Percentiles rank a stretch among this genome's conserved stretches.
These are phyloP conservation scores for Ophiodon elongatus DNA, from an alignment of 2,113 vertebrate species.

Conservation along the genomic window DNA sequence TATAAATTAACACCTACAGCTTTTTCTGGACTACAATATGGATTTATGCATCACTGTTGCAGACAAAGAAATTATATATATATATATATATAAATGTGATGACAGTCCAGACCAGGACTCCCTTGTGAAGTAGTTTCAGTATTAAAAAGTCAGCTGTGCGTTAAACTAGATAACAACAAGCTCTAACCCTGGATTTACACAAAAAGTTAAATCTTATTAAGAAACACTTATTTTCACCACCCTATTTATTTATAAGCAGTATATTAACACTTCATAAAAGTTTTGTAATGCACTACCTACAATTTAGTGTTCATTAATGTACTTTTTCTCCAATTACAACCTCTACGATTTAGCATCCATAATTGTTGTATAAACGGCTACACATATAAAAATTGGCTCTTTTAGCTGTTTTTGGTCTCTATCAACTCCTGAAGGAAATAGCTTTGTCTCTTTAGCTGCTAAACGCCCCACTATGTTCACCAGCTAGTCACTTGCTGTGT, in stretches of 20 bases:
- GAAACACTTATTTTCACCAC: not conserved
- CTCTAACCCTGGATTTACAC: not conserved
- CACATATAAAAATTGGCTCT: no score
- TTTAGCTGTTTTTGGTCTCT: not conserved
- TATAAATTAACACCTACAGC: not conserved
- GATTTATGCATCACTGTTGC: not conserved
- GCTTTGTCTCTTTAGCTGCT: not conserved
- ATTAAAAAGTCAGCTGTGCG: not conserved
- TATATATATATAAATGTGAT: not conserved
- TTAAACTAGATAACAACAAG: not conserved
- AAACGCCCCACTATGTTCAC: not conserved
- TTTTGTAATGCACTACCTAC: not conserved
- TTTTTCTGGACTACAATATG: not conserved
- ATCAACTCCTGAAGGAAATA: not conserved
- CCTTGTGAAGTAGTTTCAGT: not conserved
- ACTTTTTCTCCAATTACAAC: not conserved
- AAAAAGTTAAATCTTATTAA: not conserved
- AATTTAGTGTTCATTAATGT: constrained; percentile 9
- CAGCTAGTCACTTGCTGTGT: not conserved
- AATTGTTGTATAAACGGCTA: constrained; percentile 3
- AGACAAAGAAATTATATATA: not conserved
- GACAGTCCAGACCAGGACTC: not conserved
- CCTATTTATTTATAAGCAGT: constrained; percentile 8
- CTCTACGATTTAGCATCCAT: not conserved
- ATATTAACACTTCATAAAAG: not conserved